Percentiles rank a stretch among this genome's conserved stretches.
Conservation (phyloP, 2,113 vertebrate species). For the Trichechus manatus region DNA sequence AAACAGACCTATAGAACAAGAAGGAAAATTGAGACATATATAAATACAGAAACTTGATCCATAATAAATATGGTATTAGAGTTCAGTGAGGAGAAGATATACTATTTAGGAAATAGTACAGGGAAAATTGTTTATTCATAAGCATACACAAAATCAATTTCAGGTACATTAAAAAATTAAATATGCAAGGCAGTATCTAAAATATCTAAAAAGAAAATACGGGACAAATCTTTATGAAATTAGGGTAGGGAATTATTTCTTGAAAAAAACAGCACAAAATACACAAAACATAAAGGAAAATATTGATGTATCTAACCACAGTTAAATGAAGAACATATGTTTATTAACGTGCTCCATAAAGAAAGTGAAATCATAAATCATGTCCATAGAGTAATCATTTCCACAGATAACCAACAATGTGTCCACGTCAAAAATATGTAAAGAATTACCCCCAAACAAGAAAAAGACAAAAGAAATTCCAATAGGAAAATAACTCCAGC, state of each 20-base stretch:
- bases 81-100: background rate
- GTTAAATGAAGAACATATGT: conserved; percentile 17
- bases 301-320: background rate
- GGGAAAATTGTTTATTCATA: background rate
- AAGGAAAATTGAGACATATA: background rate
- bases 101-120: background rate
- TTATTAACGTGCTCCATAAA: background rate
- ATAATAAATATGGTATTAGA: background rate
- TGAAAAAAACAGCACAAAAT: conserved; percentile 2
- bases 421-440: background rate
- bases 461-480: background rate
- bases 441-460: background rate
- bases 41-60: background rate
- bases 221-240: background rate
- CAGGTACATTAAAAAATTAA: background rate
- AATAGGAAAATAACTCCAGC: background rate
- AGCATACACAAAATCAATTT: background rate
- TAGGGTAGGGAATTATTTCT: background rate
- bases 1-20: background rate
- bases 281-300: background rate
- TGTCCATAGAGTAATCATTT: background rate
- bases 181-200: background rate
- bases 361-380: background rate
- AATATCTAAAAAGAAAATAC: background rate
- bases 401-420: background rate